phyloP scores from a whole-genome alignment of 2,113 vertebrate species.

The Pogona vitticeps region DNA sequence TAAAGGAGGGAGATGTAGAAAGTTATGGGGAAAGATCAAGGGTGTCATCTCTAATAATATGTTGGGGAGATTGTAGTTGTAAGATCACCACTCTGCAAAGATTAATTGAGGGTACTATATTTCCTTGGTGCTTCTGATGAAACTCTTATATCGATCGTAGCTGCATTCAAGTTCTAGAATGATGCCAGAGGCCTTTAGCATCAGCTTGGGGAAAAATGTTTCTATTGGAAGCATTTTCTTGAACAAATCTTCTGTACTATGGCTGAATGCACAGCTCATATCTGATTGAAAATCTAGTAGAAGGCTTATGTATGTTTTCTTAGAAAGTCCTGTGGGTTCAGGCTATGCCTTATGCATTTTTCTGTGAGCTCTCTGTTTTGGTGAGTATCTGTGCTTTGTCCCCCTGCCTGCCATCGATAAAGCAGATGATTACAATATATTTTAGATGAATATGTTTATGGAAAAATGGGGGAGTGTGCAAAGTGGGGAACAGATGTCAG shows the following conservation, averaged over 20 bases:
- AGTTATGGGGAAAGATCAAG: neutral
- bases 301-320: neutral
- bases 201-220: neutral
- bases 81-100: neutral
- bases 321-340: neutral
- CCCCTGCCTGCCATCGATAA: too few relatives aligned
- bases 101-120: neutral
- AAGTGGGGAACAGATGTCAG: neutral
- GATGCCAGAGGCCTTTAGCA: neutral
- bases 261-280: neutral
- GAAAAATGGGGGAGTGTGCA: neutral
- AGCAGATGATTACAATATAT: too few relatives aligned
- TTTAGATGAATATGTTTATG: too few relatives aligned
- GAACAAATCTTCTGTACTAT: neutral
- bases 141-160: neutral
- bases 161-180: neutral
- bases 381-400: too few relatives aligned
- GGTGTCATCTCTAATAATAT: neutral
- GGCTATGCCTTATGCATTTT: neutral
- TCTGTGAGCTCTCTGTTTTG: neutral
- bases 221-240: neutral
- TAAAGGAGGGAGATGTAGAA: neutral
- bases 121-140: neutral
- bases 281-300: neutral
- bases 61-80: neutral